These are phyloP conservation scores for Semaprochilodus insignis DNA, from an alignment of 2,797 vertebrate species.

Conservation along the genomic window DNA sequence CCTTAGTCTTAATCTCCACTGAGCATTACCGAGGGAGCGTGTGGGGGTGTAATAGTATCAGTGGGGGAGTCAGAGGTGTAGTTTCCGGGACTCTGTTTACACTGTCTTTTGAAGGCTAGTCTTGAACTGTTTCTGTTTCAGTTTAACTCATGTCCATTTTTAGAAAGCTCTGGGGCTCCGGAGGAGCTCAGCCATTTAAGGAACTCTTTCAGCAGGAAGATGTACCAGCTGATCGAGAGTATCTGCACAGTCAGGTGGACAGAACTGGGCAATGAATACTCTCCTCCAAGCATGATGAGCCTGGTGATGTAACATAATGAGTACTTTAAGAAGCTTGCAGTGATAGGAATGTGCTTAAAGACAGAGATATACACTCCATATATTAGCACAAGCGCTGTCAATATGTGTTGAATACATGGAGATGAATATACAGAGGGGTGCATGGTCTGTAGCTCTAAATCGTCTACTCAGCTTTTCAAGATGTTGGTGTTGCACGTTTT, in stretches of 20 bases:
- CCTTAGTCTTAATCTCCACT: neutral
- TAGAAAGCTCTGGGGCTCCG: neutral
- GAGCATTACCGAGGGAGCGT: neutral
- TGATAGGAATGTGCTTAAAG: too few species aligned
- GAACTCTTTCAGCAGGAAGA: neutral
- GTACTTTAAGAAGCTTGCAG: too few species aligned
- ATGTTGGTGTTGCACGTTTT: too few species aligned
- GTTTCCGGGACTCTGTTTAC: neutral
- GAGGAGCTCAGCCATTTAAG: neutral
- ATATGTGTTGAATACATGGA: too few species aligned
- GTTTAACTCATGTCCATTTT: slow-evolving; percentile 5
- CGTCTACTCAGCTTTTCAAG: too few species aligned
- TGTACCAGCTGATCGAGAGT: slow-evolving; percentile 11
- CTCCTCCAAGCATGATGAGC: too few species aligned
- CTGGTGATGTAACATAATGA: too few species aligned
- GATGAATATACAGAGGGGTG: too few species aligned
- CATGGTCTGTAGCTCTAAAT: too few species aligned
- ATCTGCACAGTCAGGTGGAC: neutral
- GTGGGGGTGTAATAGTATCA: neutral
- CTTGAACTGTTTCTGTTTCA: slow-evolving; percentile 20
- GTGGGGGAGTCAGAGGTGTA: neutral
- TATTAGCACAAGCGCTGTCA: too few species aligned
- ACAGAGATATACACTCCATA: too few species aligned
- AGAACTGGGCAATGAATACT: neutral
- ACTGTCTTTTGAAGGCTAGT: neutral